phyloP scores from a whole-genome alignment of 2,888 invertebrate genomes.

The Mactromeris polynyma region DNA sequence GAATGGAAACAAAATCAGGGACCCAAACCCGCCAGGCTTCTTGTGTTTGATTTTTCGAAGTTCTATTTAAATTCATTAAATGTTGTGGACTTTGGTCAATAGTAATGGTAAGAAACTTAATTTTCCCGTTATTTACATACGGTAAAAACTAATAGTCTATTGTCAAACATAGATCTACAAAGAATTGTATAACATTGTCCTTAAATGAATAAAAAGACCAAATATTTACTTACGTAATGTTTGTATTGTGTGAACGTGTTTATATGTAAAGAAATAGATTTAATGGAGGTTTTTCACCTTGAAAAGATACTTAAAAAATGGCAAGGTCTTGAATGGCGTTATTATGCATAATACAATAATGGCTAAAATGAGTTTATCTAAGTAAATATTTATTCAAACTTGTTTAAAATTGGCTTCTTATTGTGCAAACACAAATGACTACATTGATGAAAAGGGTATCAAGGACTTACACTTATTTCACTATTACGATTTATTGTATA shows the following conservation, averaged over 20 bases:
- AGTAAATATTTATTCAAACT: slow-evolving; percentile 32
- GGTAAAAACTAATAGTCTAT: not conserved
- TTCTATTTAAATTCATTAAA: not conserved
- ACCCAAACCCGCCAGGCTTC: too few species aligned
- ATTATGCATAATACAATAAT: slow-evolving; percentile 3
- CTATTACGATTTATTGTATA: not conserved
- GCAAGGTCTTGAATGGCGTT: not conserved
- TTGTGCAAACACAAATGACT: not conserved
- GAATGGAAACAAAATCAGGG: too few species aligned
- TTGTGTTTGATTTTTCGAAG: not conserved
- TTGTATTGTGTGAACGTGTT: not conserved
- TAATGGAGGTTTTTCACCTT: slow-evolving; percentile 14
- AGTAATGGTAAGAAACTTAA: not conserved
- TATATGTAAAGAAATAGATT: slow-evolving; percentile 10
- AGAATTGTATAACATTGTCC: slow-evolving; percentile 1
- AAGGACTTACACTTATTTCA: not conserved
- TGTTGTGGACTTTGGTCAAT: not conserved
- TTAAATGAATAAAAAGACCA: not conserved
- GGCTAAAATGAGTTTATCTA: slow-evolving; percentile 30
- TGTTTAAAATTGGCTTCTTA: slow-evolving; percentile 18
- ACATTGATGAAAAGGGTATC: not conserved
- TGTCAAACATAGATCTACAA: slow-evolving; percentile 14
- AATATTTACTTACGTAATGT: not conserved
- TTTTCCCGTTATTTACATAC: not conserved
- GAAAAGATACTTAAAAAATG: slow-evolving; percentile 29